Percentiles rank a stretch among this genome's conserved stretches.
Evolutionary conservation across 2,797 vertebrate genomes (phyloP).

Genomic region (Cirrhinus molitorella): DNA sequence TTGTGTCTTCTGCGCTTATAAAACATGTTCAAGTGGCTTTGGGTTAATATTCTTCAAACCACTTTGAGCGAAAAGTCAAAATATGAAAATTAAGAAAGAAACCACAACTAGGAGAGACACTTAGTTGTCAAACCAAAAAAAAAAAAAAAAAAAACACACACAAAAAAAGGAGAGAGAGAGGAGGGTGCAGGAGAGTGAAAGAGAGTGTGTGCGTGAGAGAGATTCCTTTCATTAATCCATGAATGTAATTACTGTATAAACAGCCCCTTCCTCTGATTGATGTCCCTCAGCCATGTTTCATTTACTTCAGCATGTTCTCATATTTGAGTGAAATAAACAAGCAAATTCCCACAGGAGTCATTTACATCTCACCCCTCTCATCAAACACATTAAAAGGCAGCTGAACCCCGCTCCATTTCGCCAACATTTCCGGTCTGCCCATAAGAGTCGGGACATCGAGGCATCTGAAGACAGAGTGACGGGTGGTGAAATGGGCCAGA

Average conservation of each 20-base stretch:
- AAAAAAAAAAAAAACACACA: slow-evolving; percentile 10
- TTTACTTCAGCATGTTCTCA: slow-evolving; percentile 61
- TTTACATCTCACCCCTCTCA: slow-evolving; percentile 54
- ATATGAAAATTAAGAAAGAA: slow-evolving; percentile 53
- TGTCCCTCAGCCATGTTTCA: slow-evolving; percentile 66
- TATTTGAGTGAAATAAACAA: slow-evolving; percentile 65
- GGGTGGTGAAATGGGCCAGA: slow-evolving; percentile 56
- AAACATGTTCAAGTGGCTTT: slow-evolving; percentile 24
- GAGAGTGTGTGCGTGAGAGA: slow-evolving; percentile 26
- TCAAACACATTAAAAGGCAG: slow-evolving; percentile 50
- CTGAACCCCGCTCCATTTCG: slow-evolving; percentile 45
- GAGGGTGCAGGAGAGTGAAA: not conserved
- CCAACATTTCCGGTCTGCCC: slow-evolving; percentile 43
- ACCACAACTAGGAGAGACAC: slow-evolving; percentile 47
- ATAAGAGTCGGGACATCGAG: slow-evolving; percentile 42
- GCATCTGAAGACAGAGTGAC: slow-evolving; percentile 45
- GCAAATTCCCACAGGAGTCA: slow-evolving; percentile 53
- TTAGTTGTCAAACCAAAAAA: slow-evolving; percentile 54
- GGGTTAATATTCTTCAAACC: slow-evolving; percentile 19
- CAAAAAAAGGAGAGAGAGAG: slow-evolving; percentile 1
- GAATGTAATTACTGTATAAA: slow-evolving; percentile 65
- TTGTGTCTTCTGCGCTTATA: slow-evolving; percentile 39
- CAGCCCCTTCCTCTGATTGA: slow-evolving; percentile 58
- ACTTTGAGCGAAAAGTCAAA: slow-evolving; percentile 44
- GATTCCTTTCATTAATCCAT: slow-evolving; percentile 62